Base-by-base conservation (phyloP, 2,113 vertebrate species). In the Urocolius indicus region DNA sequence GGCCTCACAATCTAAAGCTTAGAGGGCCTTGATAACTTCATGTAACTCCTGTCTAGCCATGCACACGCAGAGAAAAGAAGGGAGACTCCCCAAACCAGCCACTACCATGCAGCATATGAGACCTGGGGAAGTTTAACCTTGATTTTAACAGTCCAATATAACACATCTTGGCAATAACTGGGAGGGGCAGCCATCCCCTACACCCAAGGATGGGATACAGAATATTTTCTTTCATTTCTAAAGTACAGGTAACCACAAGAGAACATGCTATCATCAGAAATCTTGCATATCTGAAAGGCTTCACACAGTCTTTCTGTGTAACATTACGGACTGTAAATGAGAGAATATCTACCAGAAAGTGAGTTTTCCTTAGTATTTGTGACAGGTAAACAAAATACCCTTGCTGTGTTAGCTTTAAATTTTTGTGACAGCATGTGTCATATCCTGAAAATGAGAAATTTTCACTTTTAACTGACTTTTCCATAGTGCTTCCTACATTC, bases 141-240 rank as follows among this genome's bases (percentile, higher is more conserved):
- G 19, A 36, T 73, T 89, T 84, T 87, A 78, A 78, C 21, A 32
- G 36, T 15, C 34, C 90, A 61, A 71, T 34, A 26, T 30, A n/a
- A 80, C 19, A 83, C 32, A 77, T 8, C 27, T 43, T 0, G 0
- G 1, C 12, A 87, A 22, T 5, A 58, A 57, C 55, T 74, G 55
- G 32, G 22, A 69, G 9, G 4, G 4, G 13, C 20, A 68, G 26
- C 8, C 61, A 30, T 16, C 5, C 30, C 10, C 45, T 38, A 11
- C 13, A 30, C 38, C 32, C 26, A 20, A 59, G 26, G 15, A 71
- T 49, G 8, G 11, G 11, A 61, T 26, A 84, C 3, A 48, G 34
- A 0, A 0, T 23, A n/a, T 63, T 87, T 79, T 10, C n/a, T 89
- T 81, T 41, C 1, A 2, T 48, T 82, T 65, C 62, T n/a, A 26